phyloP scores from a whole-genome alignment of 2,888 invertebrate species.

The Eupithecia abbreviata region DNA sequence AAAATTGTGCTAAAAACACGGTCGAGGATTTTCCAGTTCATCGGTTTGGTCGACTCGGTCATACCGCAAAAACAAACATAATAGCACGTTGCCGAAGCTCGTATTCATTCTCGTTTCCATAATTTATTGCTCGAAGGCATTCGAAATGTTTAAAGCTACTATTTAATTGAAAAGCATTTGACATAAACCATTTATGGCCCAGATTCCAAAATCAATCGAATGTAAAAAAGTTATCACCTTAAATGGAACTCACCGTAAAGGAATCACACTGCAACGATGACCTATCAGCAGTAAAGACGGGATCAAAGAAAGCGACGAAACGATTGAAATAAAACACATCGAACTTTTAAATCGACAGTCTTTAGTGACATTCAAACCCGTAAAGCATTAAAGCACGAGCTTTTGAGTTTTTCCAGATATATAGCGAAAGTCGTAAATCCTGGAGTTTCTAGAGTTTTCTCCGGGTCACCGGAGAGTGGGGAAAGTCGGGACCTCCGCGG shows the following conservation, averaged over 20 bases:
- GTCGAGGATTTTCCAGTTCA: constrained; percentile 63
- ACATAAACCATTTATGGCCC: constrained; percentile 21
- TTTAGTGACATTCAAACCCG: constrained; percentile 53
- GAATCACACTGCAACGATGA: constrained; percentile 36
- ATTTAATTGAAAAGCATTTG: constrained; percentile 17
- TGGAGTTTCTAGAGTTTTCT: constrained; percentile 59
- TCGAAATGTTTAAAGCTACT: constrained; percentile 2
- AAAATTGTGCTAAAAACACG: constrained; percentile 60
- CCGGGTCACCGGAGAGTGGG: constrained; percentile 59
- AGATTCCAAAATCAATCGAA: constrained; percentile 15
- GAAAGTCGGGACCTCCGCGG: constrained; percentile 58
- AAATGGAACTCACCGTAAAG: constrained; percentile 27
- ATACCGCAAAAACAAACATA: constrained; percentile 71
- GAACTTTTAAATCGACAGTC: constrained; percentile 39
- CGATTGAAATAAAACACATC: constrained; percentile 39
- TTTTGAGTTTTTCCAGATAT: constrained; percentile 46
- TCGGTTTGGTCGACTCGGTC: constrained; percentile 55
- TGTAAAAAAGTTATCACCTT: constrained; percentile 31
- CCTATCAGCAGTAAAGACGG: constrained; percentile 36
- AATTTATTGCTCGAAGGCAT: constrained; percentile 6
- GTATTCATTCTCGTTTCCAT: constrained; percentile 1
- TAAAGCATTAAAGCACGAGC: constrained; percentile 53
- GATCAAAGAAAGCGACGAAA: constrained; percentile 37
- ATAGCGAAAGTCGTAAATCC: constrained; percentile 66
- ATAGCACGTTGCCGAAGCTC: constrained; percentile 45